Percentiles rank a stretch among this genome's conserved stretches.
Conservation (phyloP, 1,140 invertebrate species). For the Saccostrea glomerata region DNA sequence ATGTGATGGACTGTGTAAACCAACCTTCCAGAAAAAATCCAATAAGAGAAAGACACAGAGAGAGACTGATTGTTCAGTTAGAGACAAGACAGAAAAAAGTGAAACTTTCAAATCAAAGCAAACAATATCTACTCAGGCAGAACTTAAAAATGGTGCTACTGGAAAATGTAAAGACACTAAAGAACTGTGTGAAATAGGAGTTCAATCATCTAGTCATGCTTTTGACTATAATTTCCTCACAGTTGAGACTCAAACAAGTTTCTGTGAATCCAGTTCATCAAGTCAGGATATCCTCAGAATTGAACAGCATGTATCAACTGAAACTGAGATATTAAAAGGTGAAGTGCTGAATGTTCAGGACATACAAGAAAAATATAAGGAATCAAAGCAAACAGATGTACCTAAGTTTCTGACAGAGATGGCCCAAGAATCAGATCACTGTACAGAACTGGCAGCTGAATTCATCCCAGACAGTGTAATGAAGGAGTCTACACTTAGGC, state of each 20-base stretch:
- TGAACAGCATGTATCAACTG: neutral
- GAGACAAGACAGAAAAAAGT: neutral
- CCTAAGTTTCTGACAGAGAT: neutral
- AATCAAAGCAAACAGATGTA: neutral
- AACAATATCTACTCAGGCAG: neutral
- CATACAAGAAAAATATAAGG: neutral
- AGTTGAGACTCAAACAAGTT: slow-evolving; percentile 55
- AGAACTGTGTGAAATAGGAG: neutral
- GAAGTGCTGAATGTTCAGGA: neutral
- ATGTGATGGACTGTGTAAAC: slow-evolving; percentile 2
- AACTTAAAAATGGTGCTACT: neutral
- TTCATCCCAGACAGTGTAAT: neutral
- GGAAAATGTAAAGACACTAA: neutral
- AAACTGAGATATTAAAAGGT: neutral
- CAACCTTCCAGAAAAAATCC: neutral
- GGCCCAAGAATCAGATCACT: neutral
- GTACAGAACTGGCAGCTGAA: neutral
- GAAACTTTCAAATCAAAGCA: neutral
- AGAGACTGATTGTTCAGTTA: neutral
- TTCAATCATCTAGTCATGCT: neutral
- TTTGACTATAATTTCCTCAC: slow-evolving; percentile 24
- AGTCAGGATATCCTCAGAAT: neutral
- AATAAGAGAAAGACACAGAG: neutral
- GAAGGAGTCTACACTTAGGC: neutral
- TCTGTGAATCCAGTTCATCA: slow-evolving; percentile 15